Percentiles rank a stretch among this genome's conserved stretches.
phyloP scores from a whole-genome alignment of 1,140 invertebrate species.

The Drosophila nigrodunni region DNA sequence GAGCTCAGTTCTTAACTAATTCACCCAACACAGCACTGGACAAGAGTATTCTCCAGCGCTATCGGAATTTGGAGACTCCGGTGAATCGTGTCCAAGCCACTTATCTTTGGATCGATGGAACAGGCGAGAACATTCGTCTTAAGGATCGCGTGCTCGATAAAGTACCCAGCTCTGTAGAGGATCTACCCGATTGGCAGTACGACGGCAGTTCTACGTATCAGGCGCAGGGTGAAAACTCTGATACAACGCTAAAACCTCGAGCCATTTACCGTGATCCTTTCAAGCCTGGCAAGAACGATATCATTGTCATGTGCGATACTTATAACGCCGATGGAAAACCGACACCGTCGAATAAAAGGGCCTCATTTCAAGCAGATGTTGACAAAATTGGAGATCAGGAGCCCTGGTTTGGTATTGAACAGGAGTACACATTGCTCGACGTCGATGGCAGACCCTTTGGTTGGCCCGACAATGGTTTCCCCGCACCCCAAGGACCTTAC shows the following conservation, averaged over 20 bases:
- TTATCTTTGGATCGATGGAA: conserved; percentile 98
- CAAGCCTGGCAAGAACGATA: conserved; percentile 91
- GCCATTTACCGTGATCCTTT: conserved; percentile 96
- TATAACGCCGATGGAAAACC: conserved; percentile 88
- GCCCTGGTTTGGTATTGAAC: conserved; percentile 97
- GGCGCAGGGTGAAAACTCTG: conserved; percentile 92
- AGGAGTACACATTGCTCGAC: conserved; percentile 96
- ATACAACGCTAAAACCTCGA: conserved; percentile 93
- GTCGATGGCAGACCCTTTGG: conserved; percentile 95
- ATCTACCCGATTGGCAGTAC: conserved; percentile 96
- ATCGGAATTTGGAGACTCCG: conserved; percentile 89
- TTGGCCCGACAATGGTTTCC: conserved; percentile 96
- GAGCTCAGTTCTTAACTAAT: conserved; percentile 85
- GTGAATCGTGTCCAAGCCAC: conserved; percentile 91
- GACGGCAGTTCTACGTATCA: conserved; percentile 94
- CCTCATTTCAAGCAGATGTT: conserved; percentile 68
- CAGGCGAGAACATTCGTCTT: conserved; percentile 92
- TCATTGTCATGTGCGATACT: conserved; percentile 94
- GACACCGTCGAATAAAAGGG: conserved; percentile 84
- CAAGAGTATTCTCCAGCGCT: conserved; percentile 89
- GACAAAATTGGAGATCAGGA: conserved; percentile 86
- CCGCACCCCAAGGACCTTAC: conserved; percentile 95
- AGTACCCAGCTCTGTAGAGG: conserved; percentile 89
- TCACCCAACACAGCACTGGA: conserved; percentile 90
- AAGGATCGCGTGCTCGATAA: conserved; percentile 94